Conservation (phyloP, 2,797 vertebrate species). For the Hipposideros larvatus region DNA sequence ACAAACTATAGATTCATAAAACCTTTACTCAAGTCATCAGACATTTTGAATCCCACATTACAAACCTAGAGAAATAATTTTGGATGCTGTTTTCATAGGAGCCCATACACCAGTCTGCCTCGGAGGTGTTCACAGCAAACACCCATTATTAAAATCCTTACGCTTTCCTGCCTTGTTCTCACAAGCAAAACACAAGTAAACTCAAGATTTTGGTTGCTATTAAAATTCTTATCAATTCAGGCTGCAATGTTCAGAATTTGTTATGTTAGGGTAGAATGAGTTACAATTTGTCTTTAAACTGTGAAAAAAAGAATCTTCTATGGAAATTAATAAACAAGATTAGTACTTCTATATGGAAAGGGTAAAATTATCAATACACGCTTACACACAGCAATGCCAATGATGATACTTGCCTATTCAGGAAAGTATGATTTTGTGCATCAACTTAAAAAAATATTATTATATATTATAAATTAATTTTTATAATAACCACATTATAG, state of each 20-base stretch:
- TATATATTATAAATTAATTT: constrained; percentile 10
- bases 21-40: not conserved
- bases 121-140: not conserved
- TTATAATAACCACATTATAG: not conserved
- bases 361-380: not conserved
- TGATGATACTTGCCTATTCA: not conserved
- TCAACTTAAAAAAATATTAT: not conserved
- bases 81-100: not conserved
- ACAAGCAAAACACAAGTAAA: constrained; percentile 28
- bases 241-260: constrained; percentile 27
- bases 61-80: not conserved
- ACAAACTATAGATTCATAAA: not conserved
- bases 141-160: constrained; percentile 2
- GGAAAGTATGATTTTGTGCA: not conserved
- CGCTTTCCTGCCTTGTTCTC: not conserved
- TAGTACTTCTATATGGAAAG: not conserved
- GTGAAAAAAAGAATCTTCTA: not conserved
- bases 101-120: not conserved
- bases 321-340: constrained; percentile 23
- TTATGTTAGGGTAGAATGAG: not conserved
- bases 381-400: not conserved
- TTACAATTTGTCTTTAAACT: constrained; percentile 17
- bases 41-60: not conserved
- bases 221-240: constrained; percentile 48
- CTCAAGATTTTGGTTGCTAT: not conserved